phyloP scores from a whole-genome alignment of 2,797 vertebrate genomes.

The Uromys caudimaculatus region DNA sequence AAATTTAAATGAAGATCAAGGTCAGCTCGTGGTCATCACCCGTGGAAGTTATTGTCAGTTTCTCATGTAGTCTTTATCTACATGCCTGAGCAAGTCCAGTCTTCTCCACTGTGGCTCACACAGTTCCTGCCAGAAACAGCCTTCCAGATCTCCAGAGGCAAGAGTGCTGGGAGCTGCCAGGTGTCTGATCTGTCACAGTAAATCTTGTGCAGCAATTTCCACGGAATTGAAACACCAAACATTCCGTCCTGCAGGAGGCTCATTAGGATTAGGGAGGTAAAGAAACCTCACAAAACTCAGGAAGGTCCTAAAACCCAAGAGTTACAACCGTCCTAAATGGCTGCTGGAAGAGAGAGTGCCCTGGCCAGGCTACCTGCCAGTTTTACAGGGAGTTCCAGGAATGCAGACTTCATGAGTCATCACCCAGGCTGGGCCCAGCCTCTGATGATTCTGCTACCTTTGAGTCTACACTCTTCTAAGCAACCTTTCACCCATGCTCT shows the following conservation, averaged over 20 bases:
- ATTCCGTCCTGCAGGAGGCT: not conserved
- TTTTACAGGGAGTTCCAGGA: not conserved
- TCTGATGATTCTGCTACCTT: not conserved
- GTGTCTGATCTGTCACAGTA: not conserved
- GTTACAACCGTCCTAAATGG: not conserved
- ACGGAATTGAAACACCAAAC: not conserved
- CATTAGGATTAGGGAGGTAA: not conserved
- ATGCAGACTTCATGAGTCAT: not conserved
- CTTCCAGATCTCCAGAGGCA: not conserved
- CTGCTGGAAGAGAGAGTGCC: not conserved
- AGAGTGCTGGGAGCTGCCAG: not conserved
- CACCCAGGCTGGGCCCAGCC: not conserved
- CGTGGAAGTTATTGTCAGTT: not conserved
- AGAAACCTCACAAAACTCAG: not conserved
- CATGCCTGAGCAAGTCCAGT: not conserved
- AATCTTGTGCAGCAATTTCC: not conserved
- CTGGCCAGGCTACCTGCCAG: not conserved
- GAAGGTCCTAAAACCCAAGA: not conserved
- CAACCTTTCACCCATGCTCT: not conserved
- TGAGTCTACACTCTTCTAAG: not conserved
- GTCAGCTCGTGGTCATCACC: not conserved
- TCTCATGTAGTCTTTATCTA: not conserved
- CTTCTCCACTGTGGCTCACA: not conserved
- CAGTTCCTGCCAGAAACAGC: not conserved
- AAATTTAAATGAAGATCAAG: constrained; percentile 6